Base-by-base conservation (phyloP, 92 coral and sea anemone genomes). In the Scolanthus callimorphus region DNA sequence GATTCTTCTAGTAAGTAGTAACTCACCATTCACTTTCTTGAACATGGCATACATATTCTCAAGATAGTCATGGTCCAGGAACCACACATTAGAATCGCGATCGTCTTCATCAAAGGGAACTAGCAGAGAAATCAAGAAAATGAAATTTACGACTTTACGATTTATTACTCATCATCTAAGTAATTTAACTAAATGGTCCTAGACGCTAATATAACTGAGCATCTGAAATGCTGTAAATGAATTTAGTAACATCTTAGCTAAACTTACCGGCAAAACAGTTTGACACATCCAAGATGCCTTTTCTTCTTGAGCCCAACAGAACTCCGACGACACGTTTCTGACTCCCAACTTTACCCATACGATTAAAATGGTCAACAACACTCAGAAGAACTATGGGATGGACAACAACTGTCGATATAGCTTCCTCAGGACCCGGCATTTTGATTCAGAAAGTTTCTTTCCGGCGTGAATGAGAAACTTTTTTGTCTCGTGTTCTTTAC, bases 81-180 rank as follows among this genome's bases (percentile, higher is more conserved):
- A 94, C 99, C 99, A 94, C n/a, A 94, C 99, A 67, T 70, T 90
- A 21, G 75, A 80, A 49, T 94, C 99, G 45, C 87, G 86, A 15
- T 94, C 99, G 63, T 94, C 99, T 71, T 94, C 99, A 61, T 94
- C 99, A 68, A 94, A 94, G 21, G 99, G 99, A 67, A 94, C 99
- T 94, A 27, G 13, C 70, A 51, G 70, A 45, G 31, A 57, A 29
- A 29, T 26, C 10, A 48, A 27, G 21, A 11, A 13, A 57, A 54
- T 25, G 4, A 34, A n/a, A n/a, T n/a, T n/a, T n/a, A n/a, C n/a
- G n/a, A n/a, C n/a, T n/a, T n/a, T n/a, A n/a, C n/a, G n/a, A n/a
- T n/a, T n/a, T n/a, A n/a, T n/a, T n/a, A n/a, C n/a, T n/a, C n/a
- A n/a, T n/a, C n/a, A n/a, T n/a, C n/a, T n/a, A n/a, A n/a, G n/a